Evolutionary conservation across 2,797 vertebrate genomes (phyloP), one percentile per base, ranked within the genome.

Genomic region (Sebastes iracundus): DNA sequence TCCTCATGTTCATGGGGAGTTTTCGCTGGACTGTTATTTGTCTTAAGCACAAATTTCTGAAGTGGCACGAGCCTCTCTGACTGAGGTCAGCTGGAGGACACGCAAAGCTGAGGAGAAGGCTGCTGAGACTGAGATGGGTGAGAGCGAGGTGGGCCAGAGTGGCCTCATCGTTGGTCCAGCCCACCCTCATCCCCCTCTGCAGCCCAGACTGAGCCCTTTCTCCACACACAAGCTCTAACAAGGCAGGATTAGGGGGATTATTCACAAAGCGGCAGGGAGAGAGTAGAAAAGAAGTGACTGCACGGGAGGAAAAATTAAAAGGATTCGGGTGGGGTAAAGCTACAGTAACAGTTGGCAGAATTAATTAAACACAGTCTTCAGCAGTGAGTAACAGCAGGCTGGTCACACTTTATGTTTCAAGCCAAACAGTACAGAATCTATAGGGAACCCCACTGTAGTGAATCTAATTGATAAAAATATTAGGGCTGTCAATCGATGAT

Each of bases 171-270:
- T 22, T 11, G 7, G 16, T 64, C 30, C 83, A 28, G 67, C 53
- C 75, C 56, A 63, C 75, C 69, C 75, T 32, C 12, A 3, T 20
- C 77, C 61, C 52, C 75, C 56, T 30, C 27, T 22, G 59, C 68
- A 63, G 67, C 74, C 30, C 69, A n/a, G 46, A 53, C 79, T 52
- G 81, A 85, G 42, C 67, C 65, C 77, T 79, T 87, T 89, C 77
- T 81, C 65, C 70, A 82, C 61, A 71, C 77, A 77, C 35, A 3
- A 38, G 65, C 69, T 60, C 69, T 56, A 72, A 81, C 77, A 65
- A 78, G 66, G 67, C 77, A 72, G 87, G 90, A 92, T 90, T 90
- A 93, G 53, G 16, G 22, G 79, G 86, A 91, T 93, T 92, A 90
- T 85, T 82, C 68, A 88, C 77, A 81, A 86, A 90, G 64, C 20